Evolutionary conservation across 37 sponge, comb jelly and placozoan species (phyloP), one percentile per base, ranked within the genome.

Genomic region (Crambe crambe): DNA sequence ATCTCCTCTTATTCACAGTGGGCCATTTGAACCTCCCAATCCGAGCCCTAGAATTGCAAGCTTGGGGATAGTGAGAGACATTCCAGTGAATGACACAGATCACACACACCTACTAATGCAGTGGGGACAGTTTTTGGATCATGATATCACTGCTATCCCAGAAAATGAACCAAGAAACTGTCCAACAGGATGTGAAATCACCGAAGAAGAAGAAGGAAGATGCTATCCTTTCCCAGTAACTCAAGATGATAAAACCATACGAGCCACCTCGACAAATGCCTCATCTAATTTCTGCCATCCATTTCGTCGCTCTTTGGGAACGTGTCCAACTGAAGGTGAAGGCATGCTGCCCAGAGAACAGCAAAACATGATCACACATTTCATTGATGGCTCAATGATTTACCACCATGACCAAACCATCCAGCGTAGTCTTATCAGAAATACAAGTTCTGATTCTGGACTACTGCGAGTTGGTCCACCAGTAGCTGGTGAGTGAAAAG

Each of bases 51-150:
- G 99, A 34, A 40, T 84, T 42, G 77, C 96, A 21, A 89, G 86
- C 56, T 29, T 39, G 2, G 70, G 37, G 2, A 54, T 86, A 3
- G 70, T 77, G 17, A 15, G 29, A 26, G 73, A 89, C 38, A 43
- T 47, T 17, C 39, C 79, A 37, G 22, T 86, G 29, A 79, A 81
- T n/a, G 89, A 94, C 23, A 75, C 31, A 18, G 38, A 51, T 0
- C 58, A 76, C 65, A 87, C 94, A 31, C 95, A 89, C 73, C 74
- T 98, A 72, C 75, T 96, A 42, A 93, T 98, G 92, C 92, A 93
- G 68, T 98, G 93, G 90, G 99, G 99, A 3, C 99, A 98, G 80
- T 95, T 96, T 61, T 51, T 96, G 37, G 99, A 98, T 40, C 99
- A 98, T 71, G 99, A 98, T 70, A 21, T 90, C 20, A 20, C 76